These are phyloP conservation scores for Pachydiplax longipennis DNA, from an alignment of 2,888 invertebrate genomes.

Conservation along the genomic window DNA sequence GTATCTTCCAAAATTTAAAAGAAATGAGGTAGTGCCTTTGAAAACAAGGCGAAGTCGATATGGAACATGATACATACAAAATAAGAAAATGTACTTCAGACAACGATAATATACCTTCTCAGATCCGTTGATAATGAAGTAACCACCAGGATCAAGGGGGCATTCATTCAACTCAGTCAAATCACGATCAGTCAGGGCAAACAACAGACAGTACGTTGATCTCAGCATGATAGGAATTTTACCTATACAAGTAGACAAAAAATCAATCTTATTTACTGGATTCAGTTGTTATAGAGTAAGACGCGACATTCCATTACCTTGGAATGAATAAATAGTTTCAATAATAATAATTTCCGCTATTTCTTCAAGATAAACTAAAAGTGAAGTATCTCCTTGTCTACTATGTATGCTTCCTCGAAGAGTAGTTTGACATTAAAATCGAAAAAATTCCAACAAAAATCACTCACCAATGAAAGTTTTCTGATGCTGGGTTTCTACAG, in stretches of 20 bases:
- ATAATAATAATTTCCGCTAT: too few relatives aligned
- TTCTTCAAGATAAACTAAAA: too few relatives aligned
- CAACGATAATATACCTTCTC: conserved; percentile 73
- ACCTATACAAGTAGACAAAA: conserved; percentile 57
- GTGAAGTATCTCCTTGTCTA: not conserved
- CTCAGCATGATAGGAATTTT: conserved; percentile 99
- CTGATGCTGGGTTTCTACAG: conserved; percentile 76
- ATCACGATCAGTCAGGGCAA: conserved; percentile 96
- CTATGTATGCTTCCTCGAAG: not conserved
- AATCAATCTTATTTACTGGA: too few relatives aligned
- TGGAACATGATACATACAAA: too few relatives aligned
- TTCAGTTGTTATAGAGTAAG: too few relatives aligned
- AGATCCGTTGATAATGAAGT: conserved; percentile 99
- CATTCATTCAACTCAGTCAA: conserved; percentile 99
- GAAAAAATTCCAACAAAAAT: not conserved
- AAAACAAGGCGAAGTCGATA: too few relatives aligned
- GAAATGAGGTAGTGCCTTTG: not conserved
- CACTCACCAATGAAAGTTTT: conserved; percentile 71
- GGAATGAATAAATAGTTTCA: too few relatives aligned
- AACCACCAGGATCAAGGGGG: conserved; percentile 98
- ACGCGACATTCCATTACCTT: too few relatives aligned
- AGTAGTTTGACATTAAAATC: not conserved
- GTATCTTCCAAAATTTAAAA: too few relatives aligned
- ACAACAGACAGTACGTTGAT: conserved; percentile 95
- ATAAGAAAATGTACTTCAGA: too few relatives aligned